Evolutionary conservation across 1,140 invertebrate genomes (phyloP).

Genomic region (Dinoponera quadriceps): DNA sequence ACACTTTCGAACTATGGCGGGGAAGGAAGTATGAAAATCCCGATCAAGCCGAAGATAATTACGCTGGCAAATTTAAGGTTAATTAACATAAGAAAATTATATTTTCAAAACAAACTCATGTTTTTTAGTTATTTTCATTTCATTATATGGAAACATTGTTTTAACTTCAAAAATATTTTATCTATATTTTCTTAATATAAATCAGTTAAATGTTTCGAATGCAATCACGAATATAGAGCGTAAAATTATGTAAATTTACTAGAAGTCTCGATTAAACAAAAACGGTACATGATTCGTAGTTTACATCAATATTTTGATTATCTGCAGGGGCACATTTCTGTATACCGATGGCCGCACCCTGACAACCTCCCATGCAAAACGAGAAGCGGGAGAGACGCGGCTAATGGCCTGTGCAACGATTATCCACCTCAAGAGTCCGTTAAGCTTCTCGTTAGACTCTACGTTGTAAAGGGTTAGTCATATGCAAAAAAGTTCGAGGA

Average conservation of each 20-base stretch:
- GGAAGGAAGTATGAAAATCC: conserved; percentile 89
- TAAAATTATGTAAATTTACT: too few species aligned
- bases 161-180: too few species aligned
- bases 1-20: conserved; percentile 90
- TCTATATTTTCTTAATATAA: too few species aligned
- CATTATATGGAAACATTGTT: too few species aligned
- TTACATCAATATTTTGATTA: too few species aligned
- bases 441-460: conserved; percentile 92
- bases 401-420: conserved; percentile 87
- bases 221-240: too few species aligned
- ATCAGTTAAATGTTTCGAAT: too few species aligned
- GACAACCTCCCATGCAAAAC: conserved; percentile 77
- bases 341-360: conserved; percentile 83
- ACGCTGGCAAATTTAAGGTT: conserved; percentile 89
- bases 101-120: neutral
- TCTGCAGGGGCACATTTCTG: conserved; percentile 85
- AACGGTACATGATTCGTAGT: too few species aligned
- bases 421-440: conserved; percentile 89
- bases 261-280: too few species aligned
- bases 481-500: conserved; percentile 1
- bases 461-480: conserved; percentile 89
- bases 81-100: conserved; percentile 22
- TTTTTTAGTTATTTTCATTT: too few species aligned
- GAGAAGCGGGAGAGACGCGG: conserved; percentile 77
- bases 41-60: conserved; percentile 88